These are phyloP conservation scores for Heterodera carotae DNA, from an alignment of 1,140 invertebrate genomes.

Conservation along the genomic window DNA sequence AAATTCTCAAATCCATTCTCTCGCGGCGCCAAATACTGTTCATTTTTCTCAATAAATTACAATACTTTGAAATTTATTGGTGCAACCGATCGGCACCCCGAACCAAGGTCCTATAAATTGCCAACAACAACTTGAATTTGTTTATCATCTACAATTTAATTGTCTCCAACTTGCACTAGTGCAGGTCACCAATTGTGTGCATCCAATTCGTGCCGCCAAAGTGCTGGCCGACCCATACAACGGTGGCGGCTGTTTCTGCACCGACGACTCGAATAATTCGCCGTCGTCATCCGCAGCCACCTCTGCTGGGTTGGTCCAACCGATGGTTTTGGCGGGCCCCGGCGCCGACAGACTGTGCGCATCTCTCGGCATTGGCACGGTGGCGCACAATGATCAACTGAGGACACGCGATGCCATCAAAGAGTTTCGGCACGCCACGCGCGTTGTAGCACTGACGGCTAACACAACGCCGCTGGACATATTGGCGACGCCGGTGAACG, in stretches of 20 bases:
- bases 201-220: conserved; percentile 31
- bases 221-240: neutral
- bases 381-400: conserved; percentile 36
- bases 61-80: too few species aligned
- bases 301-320: conserved; percentile 28
- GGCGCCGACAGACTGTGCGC: conserved; percentile 41
- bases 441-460: neutral
- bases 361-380: conserved; percentile 18
- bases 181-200: conserved; percentile 33
- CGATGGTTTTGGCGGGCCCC: conserved; percentile 38
- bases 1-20: conserved; percentile 20
- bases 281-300: neutral
- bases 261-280: neutral
- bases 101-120: too few species aligned
- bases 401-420: conserved; percentile 24
- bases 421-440: neutral
- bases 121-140: neutral
- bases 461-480: too few species aligned
- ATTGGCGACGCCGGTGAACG: neutral
- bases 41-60: too few species aligned
- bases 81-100: too few species aligned
- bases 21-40: too few species aligned
- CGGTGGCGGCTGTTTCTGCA: neutral
- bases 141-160: neutral
- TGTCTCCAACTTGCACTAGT: neutral